Evolutionary conservation across 2,888 invertebrate genomes (phyloP).

Genomic region (Rhagonycha lutea): DNA sequence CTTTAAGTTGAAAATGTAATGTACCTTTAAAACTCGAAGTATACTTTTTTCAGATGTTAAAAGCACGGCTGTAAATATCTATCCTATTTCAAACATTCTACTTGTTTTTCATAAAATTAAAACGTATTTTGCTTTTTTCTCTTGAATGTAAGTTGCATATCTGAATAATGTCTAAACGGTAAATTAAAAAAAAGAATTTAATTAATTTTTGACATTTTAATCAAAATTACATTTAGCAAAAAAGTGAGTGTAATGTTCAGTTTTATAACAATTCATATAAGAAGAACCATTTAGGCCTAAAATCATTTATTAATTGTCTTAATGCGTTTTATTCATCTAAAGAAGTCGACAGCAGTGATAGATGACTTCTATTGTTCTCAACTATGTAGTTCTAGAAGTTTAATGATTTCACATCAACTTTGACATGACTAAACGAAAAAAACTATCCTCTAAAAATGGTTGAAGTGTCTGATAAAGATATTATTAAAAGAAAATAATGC

Average conservation of each 20-base stretch:
- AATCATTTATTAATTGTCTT: conserved; percentile 10
- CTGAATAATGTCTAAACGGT: neutral
- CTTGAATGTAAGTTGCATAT: neutral
- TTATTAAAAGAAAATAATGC: conserved; percentile 23
- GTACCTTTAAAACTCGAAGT: neutral
- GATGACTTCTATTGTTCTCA: conserved; percentile 13
- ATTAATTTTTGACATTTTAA: neutral
- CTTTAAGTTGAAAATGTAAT: neutral
- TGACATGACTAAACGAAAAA: conserved; percentile 22
- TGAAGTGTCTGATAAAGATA: conserved; percentile 20
- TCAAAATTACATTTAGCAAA: neutral
- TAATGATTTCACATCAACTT: conserved; percentile 15
- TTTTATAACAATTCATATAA: neutral
- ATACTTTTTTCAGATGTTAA: neutral
- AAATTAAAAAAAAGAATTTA: neutral
- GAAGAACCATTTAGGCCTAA: neutral
- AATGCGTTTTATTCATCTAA: conserved; percentile 1
- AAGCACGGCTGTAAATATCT: neutral
- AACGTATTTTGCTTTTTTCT: neutral
- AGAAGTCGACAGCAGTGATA: conserved; percentile 19
- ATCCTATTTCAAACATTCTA: neutral
- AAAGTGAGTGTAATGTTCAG: neutral
- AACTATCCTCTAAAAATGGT: neutral
- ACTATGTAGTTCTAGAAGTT: conserved; percentile 7
- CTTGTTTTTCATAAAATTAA: neutral